Evolutionary conservation across 92 coral and sea anemone genomes (phyloP).

Genomic region (Actinostola sp.): DNA sequence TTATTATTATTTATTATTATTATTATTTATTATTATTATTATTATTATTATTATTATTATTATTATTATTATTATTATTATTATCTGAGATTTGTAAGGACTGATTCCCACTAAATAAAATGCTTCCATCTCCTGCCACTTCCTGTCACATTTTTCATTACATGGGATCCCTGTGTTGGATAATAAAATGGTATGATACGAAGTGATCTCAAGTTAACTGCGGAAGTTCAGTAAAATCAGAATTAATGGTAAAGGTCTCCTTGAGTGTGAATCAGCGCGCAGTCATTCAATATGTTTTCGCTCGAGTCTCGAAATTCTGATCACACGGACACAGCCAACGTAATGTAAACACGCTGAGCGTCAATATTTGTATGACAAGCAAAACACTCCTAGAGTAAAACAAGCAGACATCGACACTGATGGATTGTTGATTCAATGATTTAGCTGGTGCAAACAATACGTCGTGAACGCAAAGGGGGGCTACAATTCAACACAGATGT

Average conservation of each 20-base stretch:
- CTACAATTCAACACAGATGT: slow-evolving; percentile 11
- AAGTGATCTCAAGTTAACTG: no score
- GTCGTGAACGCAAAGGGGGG: slow-evolving; percentile 1
- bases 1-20: no score
- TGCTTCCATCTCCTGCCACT: no score
- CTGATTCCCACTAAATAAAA: no score
- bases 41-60: no score
- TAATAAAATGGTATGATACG: no score
- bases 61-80: no score
- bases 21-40: no score
- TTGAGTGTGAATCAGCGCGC: slow-evolving; percentile 1
- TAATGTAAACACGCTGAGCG: slow-evolving; percentile 15
- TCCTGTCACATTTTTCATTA: no score
- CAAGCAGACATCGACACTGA: slow-evolving; percentile 25
- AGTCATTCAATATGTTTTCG: slow-evolving; percentile 27
- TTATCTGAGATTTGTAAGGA: no score
- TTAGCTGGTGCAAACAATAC: slow-evolving; percentile 14
- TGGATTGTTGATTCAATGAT: slow-evolving; percentile 16
- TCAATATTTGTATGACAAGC: slow-evolving; percentile 28
- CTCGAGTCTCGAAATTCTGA: slow-evolving; percentile 8
- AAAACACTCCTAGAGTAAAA: slow-evolving; percentile 34
- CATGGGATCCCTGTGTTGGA: no score
- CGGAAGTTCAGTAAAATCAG: no score
- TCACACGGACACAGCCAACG: not conserved
- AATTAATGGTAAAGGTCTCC: not conserved